Evolutionary conservation across 2,797 vertebrate species (phyloP), one percentile per base, ranked within the genome.

Genomic region (Pangasius sanitwongsei): DNA sequence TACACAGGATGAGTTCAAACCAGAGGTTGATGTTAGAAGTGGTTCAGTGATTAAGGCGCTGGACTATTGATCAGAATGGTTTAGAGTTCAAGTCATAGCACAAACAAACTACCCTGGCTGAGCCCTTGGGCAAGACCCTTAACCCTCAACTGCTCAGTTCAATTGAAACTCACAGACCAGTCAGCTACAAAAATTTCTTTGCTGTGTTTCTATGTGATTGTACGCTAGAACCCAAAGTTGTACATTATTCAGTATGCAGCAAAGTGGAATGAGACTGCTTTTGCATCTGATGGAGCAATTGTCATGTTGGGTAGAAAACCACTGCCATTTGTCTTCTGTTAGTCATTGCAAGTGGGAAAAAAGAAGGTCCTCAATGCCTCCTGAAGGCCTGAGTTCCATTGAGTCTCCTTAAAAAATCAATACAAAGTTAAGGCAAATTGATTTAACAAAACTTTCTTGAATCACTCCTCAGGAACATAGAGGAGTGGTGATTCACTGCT

Each of bases 381-480:
- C 61, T 16, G 8, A 83, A 48, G 61, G 41, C 41, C 18, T 48
- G 81, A 16, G 57, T 83, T 83, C 37, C 34, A 81, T 67, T 20
- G 82, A 83, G 61, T 65, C 31, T 41, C 61, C 82, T 65, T 84
- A 48, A 69, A 69, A 84, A 84, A 37, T 84, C 63, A 69, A 69
- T 84, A 83, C 61, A 67, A 83, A 67, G 61, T 83, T 67, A 84
- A 84, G 44, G 83, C 61, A 67, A 84, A 84, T 84, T 69, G 83
- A 84, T 84, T 84, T 44, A 84, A 84, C 83, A 50, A 84, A 44
- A 84, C 63, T 69, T 84, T 67, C 44, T 34, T 69, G 63, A 50
- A 83, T 67, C 15, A n/a, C 41, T 84, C 61, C 41, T 67, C 82
- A 48, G 82, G 82, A 84, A 84, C 61, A 67, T 31, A 50, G 28